Evolutionary conservation across 35 echinoderm and acorn worm species (phyloP).

Genomic region (Amphiura filiformis): DNA sequence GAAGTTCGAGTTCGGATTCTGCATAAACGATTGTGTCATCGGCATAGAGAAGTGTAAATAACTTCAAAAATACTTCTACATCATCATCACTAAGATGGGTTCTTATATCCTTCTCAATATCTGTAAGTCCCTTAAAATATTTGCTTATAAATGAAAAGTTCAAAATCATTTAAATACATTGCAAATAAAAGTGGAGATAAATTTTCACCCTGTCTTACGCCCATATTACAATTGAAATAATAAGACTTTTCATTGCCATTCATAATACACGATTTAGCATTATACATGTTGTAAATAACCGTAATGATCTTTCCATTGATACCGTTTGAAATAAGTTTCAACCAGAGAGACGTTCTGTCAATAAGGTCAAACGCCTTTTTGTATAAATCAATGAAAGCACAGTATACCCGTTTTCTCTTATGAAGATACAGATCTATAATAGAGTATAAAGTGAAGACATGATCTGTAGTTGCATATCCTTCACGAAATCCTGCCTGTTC

Average conservation of each 20-base stretch:
- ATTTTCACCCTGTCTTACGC: constrained; percentile 60
- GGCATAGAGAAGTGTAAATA: not conserved
- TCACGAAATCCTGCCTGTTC: constrained; percentile 43
- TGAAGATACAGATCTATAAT: constrained; percentile 43
- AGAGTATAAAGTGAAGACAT: constrained; percentile 23
- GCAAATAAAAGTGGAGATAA: constrained; percentile 49
- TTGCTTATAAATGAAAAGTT: constrained; percentile 11
- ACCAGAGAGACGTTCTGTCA: constrained; percentile 39
- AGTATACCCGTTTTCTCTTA: constrained; percentile 39
- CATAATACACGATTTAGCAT: constrained; percentile 60
- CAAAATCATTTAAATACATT: constrained; percentile 60
- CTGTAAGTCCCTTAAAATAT: constrained; percentile 23
- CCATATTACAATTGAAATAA: constrained; percentile 53
- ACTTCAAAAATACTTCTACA: constrained; percentile 21
- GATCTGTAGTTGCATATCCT: constrained; percentile 24
- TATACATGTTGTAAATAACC: constrained; percentile 52
- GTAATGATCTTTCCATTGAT: constrained; percentile 63
- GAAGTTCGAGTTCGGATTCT: not conserved
- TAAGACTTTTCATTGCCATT: constrained; percentile 6
- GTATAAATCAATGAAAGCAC: constrained; percentile 70
- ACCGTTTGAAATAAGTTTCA: constrained; percentile 42
- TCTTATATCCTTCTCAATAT: not conserved
- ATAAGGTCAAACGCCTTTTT: constrained; percentile 61
- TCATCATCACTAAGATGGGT: constrained; percentile 39
- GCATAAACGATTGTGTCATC: not conserved